phyloP scores from a whole-genome alignment of 53 echinoderm and acorn worm species.

The Echinometra lucunter region DNA sequence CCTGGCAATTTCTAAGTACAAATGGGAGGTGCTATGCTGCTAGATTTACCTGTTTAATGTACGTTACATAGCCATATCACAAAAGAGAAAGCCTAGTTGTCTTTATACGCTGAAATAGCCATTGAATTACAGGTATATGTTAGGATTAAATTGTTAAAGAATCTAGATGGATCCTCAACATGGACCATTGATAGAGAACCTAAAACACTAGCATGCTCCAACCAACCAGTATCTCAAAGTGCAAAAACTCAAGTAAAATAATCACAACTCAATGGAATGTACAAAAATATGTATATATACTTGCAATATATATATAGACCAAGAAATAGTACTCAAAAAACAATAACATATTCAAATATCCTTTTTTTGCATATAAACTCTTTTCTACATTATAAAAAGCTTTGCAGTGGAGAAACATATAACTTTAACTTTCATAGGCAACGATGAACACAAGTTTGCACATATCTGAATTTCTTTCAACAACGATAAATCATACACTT shows the following conservation, averaged over 20 bases:
- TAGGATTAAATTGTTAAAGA: neutral
- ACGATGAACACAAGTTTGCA: slow-evolving; percentile 51
- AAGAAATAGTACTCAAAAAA: slow-evolving; percentile 64
- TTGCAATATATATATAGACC: slow-evolving; percentile 71
- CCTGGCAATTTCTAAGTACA: neutral
- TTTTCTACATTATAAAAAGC: slow-evolving; percentile 66
- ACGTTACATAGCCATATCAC: neutral
- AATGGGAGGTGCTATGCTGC: neutral
- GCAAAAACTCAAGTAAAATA: slow-evolving; percentile 29
- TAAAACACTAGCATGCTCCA: neutral
- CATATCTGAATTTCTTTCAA: slow-evolving; percentile 6
- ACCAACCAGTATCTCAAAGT: slow-evolving; percentile 11
- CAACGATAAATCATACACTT: slow-evolving; percentile 20
- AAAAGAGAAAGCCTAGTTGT: neutral
- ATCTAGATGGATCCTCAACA: neutral
- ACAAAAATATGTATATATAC: slow-evolving; percentile 72
- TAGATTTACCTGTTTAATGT: neutral
- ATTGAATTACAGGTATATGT: neutral
- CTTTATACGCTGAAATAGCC: neutral
- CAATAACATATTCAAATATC: slow-evolving; percentile 58
- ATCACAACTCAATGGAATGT: slow-evolving; percentile 62
- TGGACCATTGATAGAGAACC: neutral
- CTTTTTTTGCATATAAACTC: slow-evolving; percentile 64
- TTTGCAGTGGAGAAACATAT: slow-evolving; percentile 49
- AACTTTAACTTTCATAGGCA: slow-evolving; percentile 33